Evolutionary conservation across 1,140 invertebrate species (phyloP).

Genomic region (Drosophila ercepeae): DNA sequence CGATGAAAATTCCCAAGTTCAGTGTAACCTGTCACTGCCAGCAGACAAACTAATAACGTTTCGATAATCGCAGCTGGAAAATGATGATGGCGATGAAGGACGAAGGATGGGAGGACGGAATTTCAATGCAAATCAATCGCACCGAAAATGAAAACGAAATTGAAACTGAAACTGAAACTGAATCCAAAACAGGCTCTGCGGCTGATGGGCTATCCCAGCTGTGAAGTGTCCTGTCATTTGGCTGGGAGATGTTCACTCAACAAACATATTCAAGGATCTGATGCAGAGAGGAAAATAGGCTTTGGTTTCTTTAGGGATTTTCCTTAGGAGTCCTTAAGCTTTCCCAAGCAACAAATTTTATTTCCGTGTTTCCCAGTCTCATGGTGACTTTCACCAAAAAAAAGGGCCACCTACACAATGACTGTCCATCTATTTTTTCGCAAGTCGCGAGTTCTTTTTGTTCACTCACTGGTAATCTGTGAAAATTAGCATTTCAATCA

Average conservation of each 20-base stretch:
- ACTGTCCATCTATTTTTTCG: slow-evolving; percentile 26
- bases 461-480: slow-evolving; percentile 40
- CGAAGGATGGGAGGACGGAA: not conserved
- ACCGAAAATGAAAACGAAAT: slow-evolving; percentile 57
- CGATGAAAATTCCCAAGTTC: slow-evolving; percentile 28
- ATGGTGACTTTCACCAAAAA: slow-evolving; percentile 52
- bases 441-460: slow-evolving; percentile 3
- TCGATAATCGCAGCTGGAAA: slow-evolving; percentile 45
- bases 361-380: not conserved
- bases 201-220: slow-evolving; percentile 45
- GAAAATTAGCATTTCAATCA: slow-evolving; percentile 79
- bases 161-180: slow-evolving; percentile 40
- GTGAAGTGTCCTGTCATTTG: slow-evolving; percentile 34
- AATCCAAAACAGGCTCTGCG: slow-evolving; percentile 17
- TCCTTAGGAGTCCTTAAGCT: not conserved
- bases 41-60: slow-evolving; percentile 63
- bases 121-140: slow-evolving; percentile 62
- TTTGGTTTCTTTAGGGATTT: not conserved
- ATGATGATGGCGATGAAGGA: not conserved
- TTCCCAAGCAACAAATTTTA: not conserved
- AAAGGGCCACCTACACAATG: slow-evolving; percentile 20
- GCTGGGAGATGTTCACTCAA: slow-evolving; percentile 11
- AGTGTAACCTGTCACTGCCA: slow-evolving; percentile 66
- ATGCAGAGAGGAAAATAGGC: slow-evolving; percentile 19
- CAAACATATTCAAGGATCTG: slow-evolving; percentile 9